These are phyloP conservation scores for Thalassophryne amazonica DNA, from an alignment of 2,797 vertebrate species.

Conservation along the genomic window DNA sequence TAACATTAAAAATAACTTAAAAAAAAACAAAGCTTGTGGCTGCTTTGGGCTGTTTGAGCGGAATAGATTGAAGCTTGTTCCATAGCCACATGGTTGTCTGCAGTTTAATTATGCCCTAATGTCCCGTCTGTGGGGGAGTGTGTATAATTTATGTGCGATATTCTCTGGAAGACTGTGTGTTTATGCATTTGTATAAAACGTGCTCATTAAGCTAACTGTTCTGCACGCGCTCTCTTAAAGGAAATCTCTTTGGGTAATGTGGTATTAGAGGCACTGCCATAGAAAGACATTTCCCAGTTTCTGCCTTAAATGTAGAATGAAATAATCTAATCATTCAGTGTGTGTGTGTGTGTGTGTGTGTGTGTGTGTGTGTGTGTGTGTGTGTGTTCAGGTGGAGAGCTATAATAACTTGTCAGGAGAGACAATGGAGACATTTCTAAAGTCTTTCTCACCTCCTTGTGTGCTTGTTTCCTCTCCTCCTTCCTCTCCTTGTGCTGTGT, in stretches of 20 bases:
- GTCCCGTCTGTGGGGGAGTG: not conserved
- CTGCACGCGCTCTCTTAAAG: slow-evolving; percentile 18
- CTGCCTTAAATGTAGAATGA: slow-evolving; percentile 38
- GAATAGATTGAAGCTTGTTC: not conserved
- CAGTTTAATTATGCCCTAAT: not conserved
- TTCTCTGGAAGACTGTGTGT: slow-evolving; percentile 9
- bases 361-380: slow-evolving; percentile 34
- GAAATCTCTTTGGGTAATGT: slow-evolving; percentile 34
- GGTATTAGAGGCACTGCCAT: slow-evolving; percentile 20
- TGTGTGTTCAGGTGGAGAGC: slow-evolving; percentile 40
- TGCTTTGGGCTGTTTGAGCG: no score
- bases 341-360: slow-evolving; percentile 9
- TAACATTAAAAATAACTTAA: no score
- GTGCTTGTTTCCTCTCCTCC: slow-evolving; percentile 14
- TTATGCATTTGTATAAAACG: slow-evolving; percentile 18
- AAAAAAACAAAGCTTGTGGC: no score
- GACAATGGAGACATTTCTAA: slow-evolving; percentile 59
- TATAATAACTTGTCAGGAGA: slow-evolving; percentile 61
- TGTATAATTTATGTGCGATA: not conserved
- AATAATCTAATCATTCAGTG: slow-evolving; percentile 25
- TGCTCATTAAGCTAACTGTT: slow-evolving; percentile 36
- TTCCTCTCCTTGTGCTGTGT: not conserved
- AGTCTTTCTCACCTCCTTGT: slow-evolving; percentile 30
- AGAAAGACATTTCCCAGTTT: slow-evolving; percentile 41
- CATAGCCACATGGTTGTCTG: no score